Base-by-base conservation (phyloP, 2,113 vertebrate genomes). In the Pipra filicauda region DNA sequence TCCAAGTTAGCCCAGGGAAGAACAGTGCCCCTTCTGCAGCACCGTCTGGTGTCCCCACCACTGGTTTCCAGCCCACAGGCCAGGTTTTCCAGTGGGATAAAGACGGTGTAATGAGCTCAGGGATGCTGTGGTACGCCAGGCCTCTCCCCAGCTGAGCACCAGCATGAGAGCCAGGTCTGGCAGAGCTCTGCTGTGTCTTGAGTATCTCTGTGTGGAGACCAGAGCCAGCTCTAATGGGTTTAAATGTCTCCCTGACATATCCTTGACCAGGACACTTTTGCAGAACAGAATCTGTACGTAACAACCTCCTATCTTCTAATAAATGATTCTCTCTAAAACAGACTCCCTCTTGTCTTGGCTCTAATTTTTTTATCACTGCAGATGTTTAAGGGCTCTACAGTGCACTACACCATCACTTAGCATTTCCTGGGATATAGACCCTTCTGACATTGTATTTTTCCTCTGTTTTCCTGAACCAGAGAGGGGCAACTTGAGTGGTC, bases 211-310 rank as follows among this genome's bases (percentile, higher is more conserved):
- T 1, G 0, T 55, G 88, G 64, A 73, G 85, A 79, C 30, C 78
- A 73, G 85, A 81, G 88, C 82, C 92, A 94, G 94, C 49, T 88
- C 66, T 70, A 12, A 44, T 0, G 8, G 66, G 41, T 86, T 80
- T 52, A 31, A 70, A 31, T 64, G 48, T 77, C 65, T 81, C 86
- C 85, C 64, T 77, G 96, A 67, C 70, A 24, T 18, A 84, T 31
- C 44, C 49, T 12, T 89, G 81, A 66, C 75, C 80, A 73, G 93
- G 87, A 91, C 87, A 69, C 94, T 94, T 95, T 94, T 89, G 93
- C 95, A 95, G 94, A 85, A 95, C 94, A 96, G 96, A 94, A 97
- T 96, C 93, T 96, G 89, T 94, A 93, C 0, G 23, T 94, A 62
- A 94, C 66, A 94, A 69, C 79, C 58, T 91, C 96, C 91, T 92